Evolutionary conservation across 1,140 invertebrate species (phyloP).

Genomic region (Harlomillsia oculata): DNA sequence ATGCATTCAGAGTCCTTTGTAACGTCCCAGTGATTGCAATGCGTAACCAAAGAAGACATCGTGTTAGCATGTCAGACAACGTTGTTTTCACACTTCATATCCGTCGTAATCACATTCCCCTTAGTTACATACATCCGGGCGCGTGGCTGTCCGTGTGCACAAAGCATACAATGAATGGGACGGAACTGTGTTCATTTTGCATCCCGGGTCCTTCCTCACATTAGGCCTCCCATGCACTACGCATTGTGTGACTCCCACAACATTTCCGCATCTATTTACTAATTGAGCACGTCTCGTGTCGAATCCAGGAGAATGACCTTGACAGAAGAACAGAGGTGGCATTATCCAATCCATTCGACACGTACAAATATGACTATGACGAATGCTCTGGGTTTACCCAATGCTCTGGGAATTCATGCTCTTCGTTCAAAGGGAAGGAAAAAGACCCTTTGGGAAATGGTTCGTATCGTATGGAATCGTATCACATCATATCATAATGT

Average conservation of each 20-base stretch:
- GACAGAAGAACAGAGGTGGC: background rate
- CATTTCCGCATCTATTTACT: background rate
- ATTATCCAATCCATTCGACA: background rate
- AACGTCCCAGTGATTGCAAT: no score
- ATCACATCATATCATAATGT: no score
- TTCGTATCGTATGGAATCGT: background rate
- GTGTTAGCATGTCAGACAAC: background rate
- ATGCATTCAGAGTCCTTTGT: no score
- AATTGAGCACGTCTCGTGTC: background rate
- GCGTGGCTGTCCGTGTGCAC: background rate
- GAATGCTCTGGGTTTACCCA: background rate
- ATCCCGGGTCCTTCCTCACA: background rate
- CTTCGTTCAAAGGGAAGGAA: background rate
- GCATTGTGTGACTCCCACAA: conserved; percentile 1
- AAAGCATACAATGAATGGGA: background rate
- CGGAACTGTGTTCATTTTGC: background rate
- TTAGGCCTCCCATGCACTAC: background rate
- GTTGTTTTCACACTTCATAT: conserved; percentile 11
- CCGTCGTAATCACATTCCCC: conserved; percentile 1
- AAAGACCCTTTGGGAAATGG: background rate
- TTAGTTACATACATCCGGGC: background rate
- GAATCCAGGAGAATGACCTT: background rate
- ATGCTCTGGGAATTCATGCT: background rate
- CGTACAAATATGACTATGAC: background rate
- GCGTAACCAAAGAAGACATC: conserved; percentile 9